Percentiles rank a stretch among this genome's conserved stretches.
Conservation (phyloP, 2,797 vertebrate species). For the Tiaroga cobitis region DNA sequence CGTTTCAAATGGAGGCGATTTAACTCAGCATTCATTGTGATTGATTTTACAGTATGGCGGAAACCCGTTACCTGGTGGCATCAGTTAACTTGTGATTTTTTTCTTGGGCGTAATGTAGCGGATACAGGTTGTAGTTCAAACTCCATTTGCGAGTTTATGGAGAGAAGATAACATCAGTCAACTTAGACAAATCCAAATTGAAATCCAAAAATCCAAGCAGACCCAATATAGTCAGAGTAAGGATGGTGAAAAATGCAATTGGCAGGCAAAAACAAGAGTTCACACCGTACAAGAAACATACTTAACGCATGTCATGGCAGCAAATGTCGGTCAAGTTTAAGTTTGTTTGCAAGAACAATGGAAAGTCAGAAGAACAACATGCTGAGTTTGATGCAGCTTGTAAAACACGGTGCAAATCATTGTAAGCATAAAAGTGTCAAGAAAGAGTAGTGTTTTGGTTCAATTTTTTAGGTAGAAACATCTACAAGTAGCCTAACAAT, state of each 20-base stretch:
- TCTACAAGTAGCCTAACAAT: not conserved
- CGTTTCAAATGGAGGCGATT: not conserved
- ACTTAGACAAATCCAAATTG: conserved; percentile 33
- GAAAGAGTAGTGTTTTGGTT: not conserved
- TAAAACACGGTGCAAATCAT: not conserved
- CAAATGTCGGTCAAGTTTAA: not conserved
- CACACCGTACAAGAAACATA: not conserved
- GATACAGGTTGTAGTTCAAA: conserved; percentile 43
- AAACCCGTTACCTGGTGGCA: conserved; percentile 4
- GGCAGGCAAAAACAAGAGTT: not conserved
- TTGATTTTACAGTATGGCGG: conserved; percentile 11
- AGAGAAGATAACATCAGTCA: conserved; percentile 35
- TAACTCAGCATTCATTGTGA: conserved; percentile 2
- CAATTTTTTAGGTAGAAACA: not conserved
- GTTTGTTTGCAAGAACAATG: not conserved
- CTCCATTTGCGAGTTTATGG: conserved; percentile 36
- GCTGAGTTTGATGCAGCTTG: not conserved
- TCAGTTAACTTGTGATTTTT: not conserved
- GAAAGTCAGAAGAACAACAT: not conserved
- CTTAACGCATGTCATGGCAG: not conserved
- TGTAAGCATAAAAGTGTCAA: not conserved
- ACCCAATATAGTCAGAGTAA: not conserved
- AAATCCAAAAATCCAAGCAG: conserved; percentile 25
- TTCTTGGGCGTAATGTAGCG: not conserved
- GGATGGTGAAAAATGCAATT: not conserved